Evolutionary conservation across 2,113 vertebrate species (phyloP), one percentile per base, ranked within the genome.

Genomic region (Centropus unirufus): DNA sequence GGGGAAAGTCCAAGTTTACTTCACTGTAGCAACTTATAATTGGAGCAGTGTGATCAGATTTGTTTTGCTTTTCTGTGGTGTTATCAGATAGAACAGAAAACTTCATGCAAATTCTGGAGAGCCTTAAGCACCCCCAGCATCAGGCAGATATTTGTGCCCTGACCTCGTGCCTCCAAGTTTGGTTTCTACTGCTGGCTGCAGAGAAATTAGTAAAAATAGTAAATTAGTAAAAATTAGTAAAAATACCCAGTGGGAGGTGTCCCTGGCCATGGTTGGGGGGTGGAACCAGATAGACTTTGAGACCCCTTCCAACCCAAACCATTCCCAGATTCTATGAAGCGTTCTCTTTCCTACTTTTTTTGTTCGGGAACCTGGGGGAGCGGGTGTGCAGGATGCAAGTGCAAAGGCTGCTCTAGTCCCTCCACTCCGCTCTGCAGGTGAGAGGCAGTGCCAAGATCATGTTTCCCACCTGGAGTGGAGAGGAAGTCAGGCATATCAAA

Each of bases 31-130:
- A 14, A 11, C 8, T 30, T 51, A 5, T 0, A 34, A 15, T 26
- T 63, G 91, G 72, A 79, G 19, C 78, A 16, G 27, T 19, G 11
- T n/a, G 13, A 39, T 46, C 75, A 46, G 81, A 76, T 91, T 95
- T 85, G 54, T 21, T 95, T 90, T 54, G 59, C 40, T 68, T 90
- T 75, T 12, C 59, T 91, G 55, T 63, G 82, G 54, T 91, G 22
- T 44, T 96, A 93, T 90, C 91, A 67, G 73, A n/a, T 15, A 79
- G 63, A 52, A 32, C 39, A 90, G 70, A 83, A 92, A 92, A 62
- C 72, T 85, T 59, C 15, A 90, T 87, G 94, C 87, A 96, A 95
- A 92, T 95, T 23, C 12, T 14, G 67, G 58, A 52, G 90, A 57
- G 67, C 69, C 77, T 32, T 14, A n/a, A 89, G 75, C 47, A 57